A percentile compares a stretch with the other conserved stretches of the same genome.
These are phyloP conservation scores for Dasypus novemcinctus DNA, from an alignment of 2,113 vertebrate genomes.

Conservation along the genomic window DNA sequence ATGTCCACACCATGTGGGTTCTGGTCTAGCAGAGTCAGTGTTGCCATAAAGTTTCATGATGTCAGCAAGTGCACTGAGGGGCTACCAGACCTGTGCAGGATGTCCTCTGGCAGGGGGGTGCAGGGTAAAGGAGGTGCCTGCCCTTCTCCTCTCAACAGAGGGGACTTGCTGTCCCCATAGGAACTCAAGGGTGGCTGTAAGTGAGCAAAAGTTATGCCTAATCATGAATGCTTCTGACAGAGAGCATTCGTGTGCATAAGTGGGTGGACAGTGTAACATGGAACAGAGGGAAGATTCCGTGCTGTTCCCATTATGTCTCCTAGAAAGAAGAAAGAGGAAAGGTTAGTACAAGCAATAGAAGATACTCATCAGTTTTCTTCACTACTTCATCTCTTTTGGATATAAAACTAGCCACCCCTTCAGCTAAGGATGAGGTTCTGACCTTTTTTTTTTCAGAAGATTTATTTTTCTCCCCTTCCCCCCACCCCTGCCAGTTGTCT, in stretches of 20 bases:
- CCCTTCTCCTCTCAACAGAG: not conserved
- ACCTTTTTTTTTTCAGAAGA: too few relatives aligned
- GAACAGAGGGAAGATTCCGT: not conserved
- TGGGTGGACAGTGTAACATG: not conserved
- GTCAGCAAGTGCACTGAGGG: not conserved
- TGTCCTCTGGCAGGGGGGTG: fast-evolving
- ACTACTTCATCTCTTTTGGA: not conserved
- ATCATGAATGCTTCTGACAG: not conserved
- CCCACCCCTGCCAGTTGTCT: too few relatives aligned
- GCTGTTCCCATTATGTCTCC: not conserved
- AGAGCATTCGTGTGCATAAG: not conserved
- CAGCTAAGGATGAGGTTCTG: not conserved
- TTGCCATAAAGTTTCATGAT: not conserved
- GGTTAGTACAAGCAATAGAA: not conserved
- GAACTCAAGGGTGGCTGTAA: not conserved
- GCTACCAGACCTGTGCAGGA: too few relatives aligned
- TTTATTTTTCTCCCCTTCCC: too few relatives aligned
- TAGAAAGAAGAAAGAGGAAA: not conserved
- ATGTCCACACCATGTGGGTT: fast-evolving
- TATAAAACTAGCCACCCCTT: not conserved
- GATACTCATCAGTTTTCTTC: not conserved
- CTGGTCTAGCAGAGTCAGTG: not conserved
- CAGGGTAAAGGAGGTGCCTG: not conserved
- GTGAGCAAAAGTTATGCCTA: not conserved
- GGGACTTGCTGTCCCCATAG: not conserved